A percentile compares a stretch with the other conserved stretches of the same genome.
These are phyloP conservation scores for Chorisops tibialis DNA, from an alignment of 2,888 invertebrate species.

Conservation along the genomic window DNA sequence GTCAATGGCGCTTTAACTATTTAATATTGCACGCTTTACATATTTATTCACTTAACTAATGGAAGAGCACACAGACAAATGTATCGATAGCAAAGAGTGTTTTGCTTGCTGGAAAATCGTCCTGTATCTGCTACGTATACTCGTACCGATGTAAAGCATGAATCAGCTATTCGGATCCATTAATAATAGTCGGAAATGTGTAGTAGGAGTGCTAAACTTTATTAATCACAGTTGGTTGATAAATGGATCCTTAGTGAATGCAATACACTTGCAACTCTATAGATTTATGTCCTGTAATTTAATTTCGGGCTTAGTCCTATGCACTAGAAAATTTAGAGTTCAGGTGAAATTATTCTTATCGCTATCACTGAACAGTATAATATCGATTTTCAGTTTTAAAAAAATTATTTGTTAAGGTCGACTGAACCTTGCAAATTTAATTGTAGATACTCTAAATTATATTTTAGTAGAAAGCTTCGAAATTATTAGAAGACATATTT, in stretches of 20 bases:
- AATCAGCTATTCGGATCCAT: conserved; percentile 17
- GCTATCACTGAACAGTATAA: too few species aligned
- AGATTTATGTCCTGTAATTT: conserved; percentile 23
- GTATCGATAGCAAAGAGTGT: too few species aligned
- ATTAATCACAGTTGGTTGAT: conserved; percentile 22
- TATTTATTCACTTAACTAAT: conserved; percentile 24
- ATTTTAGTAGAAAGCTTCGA: too few species aligned
- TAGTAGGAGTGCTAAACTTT: conserved; percentile 7
- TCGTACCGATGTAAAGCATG: conserved; percentile 1
- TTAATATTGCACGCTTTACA: conserved; percentile 18
- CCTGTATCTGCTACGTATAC: neutral
- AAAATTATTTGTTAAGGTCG: too few species aligned
- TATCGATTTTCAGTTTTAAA: too few species aligned
- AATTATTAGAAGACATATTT: too few species aligned
- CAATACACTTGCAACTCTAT: conserved; percentile 4
- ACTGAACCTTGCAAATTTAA: too few species aligned
- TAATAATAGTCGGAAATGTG: conserved; percentile 13
- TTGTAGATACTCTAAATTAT: too few species aligned
- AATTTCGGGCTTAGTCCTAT: neutral
- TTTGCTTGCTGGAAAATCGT: too few species aligned
- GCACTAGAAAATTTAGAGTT: too few species aligned
- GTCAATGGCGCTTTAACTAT: neutral
- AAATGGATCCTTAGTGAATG: conserved; percentile 13
- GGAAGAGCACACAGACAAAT: conserved; percentile 3
- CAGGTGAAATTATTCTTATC: too few species aligned